Conservation (phyloP, 2,888 invertebrate genomes). For the Netelia inedita region DNA sequence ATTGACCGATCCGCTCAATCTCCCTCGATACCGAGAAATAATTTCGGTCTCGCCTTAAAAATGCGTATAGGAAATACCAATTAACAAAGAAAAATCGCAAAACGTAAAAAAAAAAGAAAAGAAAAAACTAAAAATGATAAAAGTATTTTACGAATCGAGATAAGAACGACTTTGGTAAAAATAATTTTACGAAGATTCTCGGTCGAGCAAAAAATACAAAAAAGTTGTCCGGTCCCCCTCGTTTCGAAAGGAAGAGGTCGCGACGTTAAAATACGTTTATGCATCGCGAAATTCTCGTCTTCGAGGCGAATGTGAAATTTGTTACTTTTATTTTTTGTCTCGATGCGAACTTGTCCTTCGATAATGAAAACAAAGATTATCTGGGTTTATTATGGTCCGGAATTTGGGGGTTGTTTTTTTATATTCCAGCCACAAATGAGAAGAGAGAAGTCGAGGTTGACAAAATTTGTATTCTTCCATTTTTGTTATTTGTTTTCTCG, state of each 20-base stretch:
- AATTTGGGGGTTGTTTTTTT: slow-evolving; percentile 25
- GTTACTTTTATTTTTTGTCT: too few species aligned
- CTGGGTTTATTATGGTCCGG: slow-evolving; percentile 9
- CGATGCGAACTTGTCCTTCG: slow-evolving; percentile 2
- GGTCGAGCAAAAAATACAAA: not conserved
- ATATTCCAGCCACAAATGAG: slow-evolving; percentile 18
- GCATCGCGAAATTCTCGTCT: too few species aligned
- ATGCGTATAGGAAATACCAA: not conserved
- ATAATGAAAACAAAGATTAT: slow-evolving; percentile 11
- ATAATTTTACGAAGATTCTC: not conserved
- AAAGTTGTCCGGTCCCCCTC: not conserved
- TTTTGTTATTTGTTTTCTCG: slow-evolving; percentile 23
- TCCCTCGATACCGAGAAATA: slow-evolving; percentile 37
- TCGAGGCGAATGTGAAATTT: too few species aligned
- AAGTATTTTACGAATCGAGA: not conserved
- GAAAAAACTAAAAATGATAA: slow-evolving; percentile 4
- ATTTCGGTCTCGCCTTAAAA: slow-evolving; percentile 19
- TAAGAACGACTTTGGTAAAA: not conserved
- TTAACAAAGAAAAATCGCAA: not conserved
- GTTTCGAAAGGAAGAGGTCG: not conserved
- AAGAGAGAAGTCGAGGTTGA: slow-evolving; percentile 6
- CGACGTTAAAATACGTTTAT: too few species aligned
- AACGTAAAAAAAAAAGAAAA: not conserved
- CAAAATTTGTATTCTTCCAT: not conserved
- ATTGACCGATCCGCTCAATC: slow-evolving; percentile 40